A percentile compares a stretch with the other conserved stretches of the same genome.
Conservation (phyloP, 2,113 vertebrate genomes). For the Casuarius casuarius region DNA sequence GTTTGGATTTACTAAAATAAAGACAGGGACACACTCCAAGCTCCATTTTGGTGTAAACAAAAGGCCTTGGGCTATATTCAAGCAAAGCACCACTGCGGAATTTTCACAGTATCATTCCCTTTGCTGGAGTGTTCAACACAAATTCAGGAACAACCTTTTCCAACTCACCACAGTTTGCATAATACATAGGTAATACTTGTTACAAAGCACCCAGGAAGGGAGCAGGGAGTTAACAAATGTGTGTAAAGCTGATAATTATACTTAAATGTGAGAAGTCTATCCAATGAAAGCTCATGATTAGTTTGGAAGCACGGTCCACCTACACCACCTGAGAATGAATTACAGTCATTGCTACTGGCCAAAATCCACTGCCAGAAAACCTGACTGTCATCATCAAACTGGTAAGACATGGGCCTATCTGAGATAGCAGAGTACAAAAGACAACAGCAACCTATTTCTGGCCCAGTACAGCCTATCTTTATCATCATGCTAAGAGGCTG, state of each 20-base stretch:
- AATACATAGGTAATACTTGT: background rate
- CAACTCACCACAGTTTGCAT: background rate
- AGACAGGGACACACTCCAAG: background rate
- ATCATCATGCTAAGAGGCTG: background rate
- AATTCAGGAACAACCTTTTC: background rate
- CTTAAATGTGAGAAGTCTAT: background rate
- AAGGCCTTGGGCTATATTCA: background rate
- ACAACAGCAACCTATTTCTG: background rate
- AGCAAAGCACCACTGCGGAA: background rate
- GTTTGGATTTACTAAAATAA: background rate
- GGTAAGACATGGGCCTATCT: rapidly evolving
- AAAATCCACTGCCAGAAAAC: background rate
- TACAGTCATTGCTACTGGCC: background rate
- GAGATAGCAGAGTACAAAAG: background rate
- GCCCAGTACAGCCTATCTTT: background rate
- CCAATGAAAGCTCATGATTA: background rate
- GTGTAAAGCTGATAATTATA: background rate
- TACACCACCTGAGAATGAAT: background rate
- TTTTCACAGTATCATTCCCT: background rate
- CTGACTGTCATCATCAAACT: background rate
- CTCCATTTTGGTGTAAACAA: background rate
- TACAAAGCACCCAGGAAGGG: background rate
- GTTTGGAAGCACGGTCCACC: background rate
- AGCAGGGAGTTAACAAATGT: background rate
- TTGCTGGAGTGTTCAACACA: background rate